Conservation (phyloP, 2,888 invertebrate genomes). For the Lottia gigantea region DNA sequence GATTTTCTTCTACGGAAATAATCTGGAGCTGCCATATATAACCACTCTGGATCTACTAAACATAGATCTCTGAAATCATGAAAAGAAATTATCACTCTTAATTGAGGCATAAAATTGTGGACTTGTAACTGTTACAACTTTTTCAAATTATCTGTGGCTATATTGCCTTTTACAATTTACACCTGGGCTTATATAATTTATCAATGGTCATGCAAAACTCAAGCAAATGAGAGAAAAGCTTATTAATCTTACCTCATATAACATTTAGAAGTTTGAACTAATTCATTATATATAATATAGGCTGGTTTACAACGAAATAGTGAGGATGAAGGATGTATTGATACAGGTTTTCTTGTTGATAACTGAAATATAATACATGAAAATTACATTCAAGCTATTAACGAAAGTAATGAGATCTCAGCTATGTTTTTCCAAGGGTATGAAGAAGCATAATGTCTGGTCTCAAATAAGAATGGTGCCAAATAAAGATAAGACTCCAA, state of each 20-base stretch:
- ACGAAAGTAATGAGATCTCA: not conserved
- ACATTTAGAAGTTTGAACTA: constrained; percentile 85
- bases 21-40: constrained; percentile 73
- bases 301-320: constrained; percentile 80
- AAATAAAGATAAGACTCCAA: too few relatives aligned
- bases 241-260: constrained; percentile 75
- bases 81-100: not conserved
- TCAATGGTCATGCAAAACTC: too few relatives aligned
- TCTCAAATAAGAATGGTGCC: not conserved
- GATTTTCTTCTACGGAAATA: constrained; percentile 64
- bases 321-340: constrained; percentile 86
- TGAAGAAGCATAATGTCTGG: not conserved
- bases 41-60: constrained; percentile 84
- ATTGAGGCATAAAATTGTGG: too few relatives aligned
- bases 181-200: too few relatives aligned
- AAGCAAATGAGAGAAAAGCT: not conserved
- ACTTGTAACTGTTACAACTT: too few relatives aligned
- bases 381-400: not conserved
- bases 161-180: too few relatives aligned
- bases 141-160: too few relatives aligned
- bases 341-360: constrained; percentile 76
- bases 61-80: constrained; percentile 73
- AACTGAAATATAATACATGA: constrained; percentile 70
- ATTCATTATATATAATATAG: constrained; percentile 84
- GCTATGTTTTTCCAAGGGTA: not conserved